A percentile compares a stretch with the other conserved stretches of the same genome.
Conservation (phyloP, 2,113 vertebrate species). For the Verasper variegatus region DNA sequence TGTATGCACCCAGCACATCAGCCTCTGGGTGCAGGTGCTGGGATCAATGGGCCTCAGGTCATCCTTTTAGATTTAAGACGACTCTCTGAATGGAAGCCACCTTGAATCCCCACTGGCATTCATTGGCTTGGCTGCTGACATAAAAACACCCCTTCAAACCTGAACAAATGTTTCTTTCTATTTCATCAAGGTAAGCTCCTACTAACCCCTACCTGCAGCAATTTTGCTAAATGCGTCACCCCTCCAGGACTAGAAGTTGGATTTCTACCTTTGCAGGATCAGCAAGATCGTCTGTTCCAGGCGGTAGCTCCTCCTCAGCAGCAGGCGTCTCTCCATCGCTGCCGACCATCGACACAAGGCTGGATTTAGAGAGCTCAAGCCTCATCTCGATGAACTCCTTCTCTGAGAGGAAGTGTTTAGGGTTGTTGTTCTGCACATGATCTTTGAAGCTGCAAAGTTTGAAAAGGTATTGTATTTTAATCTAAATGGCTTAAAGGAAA, state of each 20-base stretch:
- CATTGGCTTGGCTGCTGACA: constrained; percentile 82
- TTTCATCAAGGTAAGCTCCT: constrained; percentile 71
- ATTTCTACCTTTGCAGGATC: constrained; percentile 92
- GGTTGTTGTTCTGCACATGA: constrained; percentile 93
- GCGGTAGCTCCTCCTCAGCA: constrained; percentile 87
- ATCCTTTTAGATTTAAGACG: constrained; percentile 76
- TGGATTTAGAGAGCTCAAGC: constrained; percentile 89
- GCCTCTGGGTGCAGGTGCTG: constrained; percentile 73
- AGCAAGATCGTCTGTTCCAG: constrained; percentile 91
- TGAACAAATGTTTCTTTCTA: constrained; percentile 63
- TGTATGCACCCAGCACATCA: constrained; percentile 80
- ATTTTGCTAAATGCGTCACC: constrained; percentile 21
- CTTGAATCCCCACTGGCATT: constrained; percentile 78
- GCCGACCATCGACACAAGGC: constrained; percentile 81
- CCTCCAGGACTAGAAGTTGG: neutral
- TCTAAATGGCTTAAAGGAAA: neutral
- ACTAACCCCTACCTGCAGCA: constrained; percentile 52
- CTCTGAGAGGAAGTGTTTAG: constrained; percentile 91
- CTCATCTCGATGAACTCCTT: constrained; percentile 95
- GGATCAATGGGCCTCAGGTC: constrained; percentile 72
- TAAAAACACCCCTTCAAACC: constrained; percentile 85
- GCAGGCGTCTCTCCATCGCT: constrained; percentile 78
- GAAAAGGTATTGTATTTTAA: neutral
- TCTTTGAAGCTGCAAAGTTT: constrained; percentile 90
- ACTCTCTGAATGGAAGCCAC: constrained; percentile 82